Percentiles rank a stretch among this genome's conserved stretches.
Conservation (phyloP, 1,140 invertebrate species). For the Ceratina japonica region DNA sequence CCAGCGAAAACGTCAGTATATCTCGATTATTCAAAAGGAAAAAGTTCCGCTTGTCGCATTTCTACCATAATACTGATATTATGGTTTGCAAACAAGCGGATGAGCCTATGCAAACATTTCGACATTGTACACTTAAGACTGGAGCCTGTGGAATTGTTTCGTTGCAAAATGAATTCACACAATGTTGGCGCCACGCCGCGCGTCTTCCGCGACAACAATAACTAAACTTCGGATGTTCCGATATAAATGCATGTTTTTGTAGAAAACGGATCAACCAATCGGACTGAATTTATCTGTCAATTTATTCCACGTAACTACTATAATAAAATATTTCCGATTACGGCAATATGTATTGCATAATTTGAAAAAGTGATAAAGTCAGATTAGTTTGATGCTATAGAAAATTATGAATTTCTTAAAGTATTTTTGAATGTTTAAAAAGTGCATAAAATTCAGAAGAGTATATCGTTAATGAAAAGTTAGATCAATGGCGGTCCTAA, state of each 20-base stretch:
- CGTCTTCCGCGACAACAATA: slow-evolving; percentile 1
- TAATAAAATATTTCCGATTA: background rate
- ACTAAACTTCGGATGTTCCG: background rate
- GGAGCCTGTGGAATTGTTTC: background rate
- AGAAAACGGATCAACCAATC: background rate
- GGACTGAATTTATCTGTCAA: background rate
- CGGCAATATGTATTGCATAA: too few species aligned
- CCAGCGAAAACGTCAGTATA: background rate
- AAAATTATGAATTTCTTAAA: background rate
- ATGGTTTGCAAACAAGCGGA: slow-evolving; percentile 3
- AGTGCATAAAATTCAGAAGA: slow-evolving; percentile 6
- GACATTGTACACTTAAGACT: background rate
- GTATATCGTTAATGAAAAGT: background rate
- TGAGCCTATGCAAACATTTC: slow-evolving; percentile 22
- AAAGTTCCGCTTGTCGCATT: background rate
- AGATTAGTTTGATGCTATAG: background rate
- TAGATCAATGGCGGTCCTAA: background rate
- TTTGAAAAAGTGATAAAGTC: background rate
- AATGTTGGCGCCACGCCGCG: slow-evolving; percentile 32
- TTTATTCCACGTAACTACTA: background rate
- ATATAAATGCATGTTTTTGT: background rate
- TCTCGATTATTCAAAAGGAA: too few species aligned
- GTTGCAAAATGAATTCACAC: slow-evolving; percentile 22
- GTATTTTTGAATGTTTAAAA: background rate
- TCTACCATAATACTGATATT: too few species aligned